A percentile compares a stretch with the other conserved stretches of the same genome.
These are phyloP conservation scores for Tragopan temminckii DNA, from an alignment of 2,797 vertebrate genomes.

Conservation along the genomic window DNA sequence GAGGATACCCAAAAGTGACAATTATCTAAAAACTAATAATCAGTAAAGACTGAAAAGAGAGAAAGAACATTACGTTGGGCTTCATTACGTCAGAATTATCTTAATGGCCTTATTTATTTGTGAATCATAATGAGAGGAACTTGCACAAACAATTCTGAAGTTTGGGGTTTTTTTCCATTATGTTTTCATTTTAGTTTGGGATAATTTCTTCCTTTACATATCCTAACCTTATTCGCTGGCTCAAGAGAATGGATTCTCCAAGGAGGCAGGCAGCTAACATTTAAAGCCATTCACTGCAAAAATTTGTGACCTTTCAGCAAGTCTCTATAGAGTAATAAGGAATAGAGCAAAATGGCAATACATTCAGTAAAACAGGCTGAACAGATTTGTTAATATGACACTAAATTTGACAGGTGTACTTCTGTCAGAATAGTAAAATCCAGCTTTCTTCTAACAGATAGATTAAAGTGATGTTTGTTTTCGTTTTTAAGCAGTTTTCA, in stretches of 20 bases:
- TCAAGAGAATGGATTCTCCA: not conserved
- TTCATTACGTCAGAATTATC: not conserved
- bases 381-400: not conserved
- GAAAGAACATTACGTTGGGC: not conserved
- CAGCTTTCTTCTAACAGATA: not conserved
- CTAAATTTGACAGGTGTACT: not conserved
- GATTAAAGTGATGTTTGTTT: not conserved
- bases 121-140: not conserved
- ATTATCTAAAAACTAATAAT: not conserved
- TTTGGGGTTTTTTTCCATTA: not conserved
- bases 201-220: not conserved
- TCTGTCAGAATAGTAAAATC: not conserved
- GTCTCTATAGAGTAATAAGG: not conserved
- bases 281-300: not conserved
- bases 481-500: not conserved
- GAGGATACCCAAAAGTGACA: not conserved
- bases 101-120: not conserved
- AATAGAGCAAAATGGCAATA: not conserved
- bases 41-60: not conserved
- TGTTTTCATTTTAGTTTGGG: not conserved
- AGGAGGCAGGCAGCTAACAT: not conserved
- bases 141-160: not conserved
- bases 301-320: not conserved
- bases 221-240: not conserved
- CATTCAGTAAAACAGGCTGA: not conserved